A percentile compares a stretch with the other conserved stretches of the same genome.
Evolutionary conservation across 2,113 vertebrate genomes (phyloP).

Genomic region (Kobus ellipsiprymnus): DNA sequence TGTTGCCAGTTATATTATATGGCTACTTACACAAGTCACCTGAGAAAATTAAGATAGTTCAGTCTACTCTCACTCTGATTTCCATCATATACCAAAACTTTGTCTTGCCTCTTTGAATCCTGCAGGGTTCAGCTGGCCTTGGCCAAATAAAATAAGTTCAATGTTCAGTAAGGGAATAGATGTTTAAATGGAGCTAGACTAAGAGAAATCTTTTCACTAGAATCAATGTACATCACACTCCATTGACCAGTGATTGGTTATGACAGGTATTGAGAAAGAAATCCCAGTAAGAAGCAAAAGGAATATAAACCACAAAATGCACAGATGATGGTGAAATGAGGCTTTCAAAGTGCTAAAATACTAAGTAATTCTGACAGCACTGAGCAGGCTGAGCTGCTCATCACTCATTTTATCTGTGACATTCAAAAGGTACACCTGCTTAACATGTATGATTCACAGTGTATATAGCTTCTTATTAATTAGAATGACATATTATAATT

Average conservation of each 20-base stretch:
- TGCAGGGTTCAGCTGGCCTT: background rate
- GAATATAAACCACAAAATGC: background rate
- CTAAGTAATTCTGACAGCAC: background rate
- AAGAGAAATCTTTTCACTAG: background rate
- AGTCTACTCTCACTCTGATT: background rate
- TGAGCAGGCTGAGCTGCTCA: background rate
- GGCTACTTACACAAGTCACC: background rate
- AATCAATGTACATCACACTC: background rate
- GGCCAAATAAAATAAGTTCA: background rate
- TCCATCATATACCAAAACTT: background rate
- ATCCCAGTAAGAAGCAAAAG: slow-evolving; percentile 13
- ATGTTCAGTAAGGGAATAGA: background rate
- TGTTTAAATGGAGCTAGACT: background rate
- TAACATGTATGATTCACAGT: background rate
- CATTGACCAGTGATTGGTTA: slow-evolving; percentile 26
- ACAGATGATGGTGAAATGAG: slow-evolving; percentile 49
- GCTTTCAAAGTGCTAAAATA: slow-evolving; percentile 25
- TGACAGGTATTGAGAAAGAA: slow-evolving; percentile 47
- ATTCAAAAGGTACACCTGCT: background rate
- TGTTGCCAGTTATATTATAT: background rate
- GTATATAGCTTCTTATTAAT: background rate
- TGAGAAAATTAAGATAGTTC: background rate
- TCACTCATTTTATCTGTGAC: slow-evolving; percentile 1
- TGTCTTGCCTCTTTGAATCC: background rate
- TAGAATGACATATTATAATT: background rate